Conservation (phyloP, 1,140 invertebrate genomes). For the Lepidurus packardi region DNA sequence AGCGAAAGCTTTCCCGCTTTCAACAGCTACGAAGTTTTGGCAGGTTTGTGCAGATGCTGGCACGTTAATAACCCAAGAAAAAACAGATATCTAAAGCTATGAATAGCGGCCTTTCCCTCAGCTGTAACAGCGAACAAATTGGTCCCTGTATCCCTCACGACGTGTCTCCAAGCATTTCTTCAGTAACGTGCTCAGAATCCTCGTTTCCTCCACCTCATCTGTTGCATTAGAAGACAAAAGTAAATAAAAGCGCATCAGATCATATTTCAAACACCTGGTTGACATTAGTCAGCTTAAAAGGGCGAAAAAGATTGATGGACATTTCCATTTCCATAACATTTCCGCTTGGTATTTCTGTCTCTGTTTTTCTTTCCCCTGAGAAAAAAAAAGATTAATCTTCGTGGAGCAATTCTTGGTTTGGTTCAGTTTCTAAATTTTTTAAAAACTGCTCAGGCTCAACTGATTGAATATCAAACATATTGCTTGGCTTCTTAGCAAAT, state of each 20-base stretch:
- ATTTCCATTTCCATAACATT: no score
- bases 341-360: neutral
- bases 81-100: slow-evolving; percentile 3
- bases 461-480: neutral
- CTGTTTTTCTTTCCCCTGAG: neutral
- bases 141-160: neutral
- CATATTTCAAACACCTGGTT: neutral
- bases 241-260: neutral
- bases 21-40: neutral
- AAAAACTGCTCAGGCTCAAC: no score
- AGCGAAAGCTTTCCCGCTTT: neutral
- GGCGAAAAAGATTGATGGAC: neutral
- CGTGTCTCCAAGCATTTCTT: neutral
- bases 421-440: no score
- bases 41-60: neutral
- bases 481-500: neutral
- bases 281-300: neutral
- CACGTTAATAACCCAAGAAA: neutral
- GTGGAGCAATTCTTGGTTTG: no score
- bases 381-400: no score
- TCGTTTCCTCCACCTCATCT: neutral
- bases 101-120: neutral
- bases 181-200: neutral
- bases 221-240: neutral
- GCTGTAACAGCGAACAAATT: slow-evolving; percentile 2